These are phyloP conservation scores for Amblyopsis rosae DNA, from an alignment of 2,113 vertebrate species.

Conservation along the genomic window DNA sequence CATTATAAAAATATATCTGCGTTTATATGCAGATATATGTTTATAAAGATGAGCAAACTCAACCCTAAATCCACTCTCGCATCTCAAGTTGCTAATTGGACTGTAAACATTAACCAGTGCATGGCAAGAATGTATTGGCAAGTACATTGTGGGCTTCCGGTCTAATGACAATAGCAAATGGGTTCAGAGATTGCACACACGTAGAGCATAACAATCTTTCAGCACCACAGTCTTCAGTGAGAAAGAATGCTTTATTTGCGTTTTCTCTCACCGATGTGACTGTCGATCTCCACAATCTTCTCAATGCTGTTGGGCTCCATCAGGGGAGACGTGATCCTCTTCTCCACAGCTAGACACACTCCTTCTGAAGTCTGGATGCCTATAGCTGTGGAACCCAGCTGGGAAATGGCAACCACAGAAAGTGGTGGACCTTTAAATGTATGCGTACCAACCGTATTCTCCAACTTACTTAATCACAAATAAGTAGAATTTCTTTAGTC, in stretches of 20 bases:
- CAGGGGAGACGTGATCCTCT: conserved; percentile 95
- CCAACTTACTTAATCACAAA: not conserved
- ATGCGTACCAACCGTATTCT: not conserved
- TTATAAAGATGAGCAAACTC: too few relatives aligned
- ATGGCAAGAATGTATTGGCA: too few relatives aligned
- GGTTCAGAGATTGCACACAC: too few relatives aligned
- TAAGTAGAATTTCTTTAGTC: not conserved
- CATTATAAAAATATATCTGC: too few relatives aligned
- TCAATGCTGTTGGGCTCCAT: conserved; percentile 99
- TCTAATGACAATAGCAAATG: too few relatives aligned
- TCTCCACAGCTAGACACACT: conserved; percentile 96
- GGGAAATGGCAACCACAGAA: conserved; percentile 21
- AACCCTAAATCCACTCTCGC: too few relatives aligned
- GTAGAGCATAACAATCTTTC: not conserved
- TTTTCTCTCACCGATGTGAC: conserved; percentile 86
- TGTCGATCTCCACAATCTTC: conserved; percentile 98
- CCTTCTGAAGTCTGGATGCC: conserved; percentile 97
- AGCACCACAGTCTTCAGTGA: not conserved
- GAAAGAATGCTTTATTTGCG: not conserved
- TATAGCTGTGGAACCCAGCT: conserved; percentile 98
- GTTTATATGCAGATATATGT: too few relatives aligned
- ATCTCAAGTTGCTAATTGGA: too few relatives aligned
- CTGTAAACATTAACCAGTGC: too few relatives aligned
- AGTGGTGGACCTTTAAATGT: not conserved
- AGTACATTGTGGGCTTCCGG: too few relatives aligned